Base-by-base conservation (phyloP, 2,797 vertebrate species). In the Gambusia yucatana region DNA sequence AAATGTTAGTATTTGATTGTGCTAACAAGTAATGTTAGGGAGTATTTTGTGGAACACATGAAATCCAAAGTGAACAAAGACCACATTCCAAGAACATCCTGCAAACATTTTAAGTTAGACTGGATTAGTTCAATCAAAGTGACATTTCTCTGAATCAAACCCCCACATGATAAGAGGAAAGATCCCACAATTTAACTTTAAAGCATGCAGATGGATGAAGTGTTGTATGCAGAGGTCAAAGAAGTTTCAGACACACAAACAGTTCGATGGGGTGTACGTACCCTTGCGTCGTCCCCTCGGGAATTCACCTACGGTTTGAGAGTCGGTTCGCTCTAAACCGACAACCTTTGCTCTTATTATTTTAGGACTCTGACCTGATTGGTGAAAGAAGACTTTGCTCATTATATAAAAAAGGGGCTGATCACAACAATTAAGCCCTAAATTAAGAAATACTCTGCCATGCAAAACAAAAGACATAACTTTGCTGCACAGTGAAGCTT, bases 351-450 rank as follows among this genome's bases (percentile, higher is more conserved):
- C 96, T 97, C 98, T 98, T 98, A 98, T 98, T 98, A 98, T 97
- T 98, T 98, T 99, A 97, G 98, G 98, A 95, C 98, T 99, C 93
- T 99, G 98, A 99, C 98, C 98, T 99, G 95, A 96, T 96, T 96
- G 95, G 94, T 93, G 91, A 94, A 98, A 99, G 96, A 99, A 99
- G 96, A 99, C 96, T 97, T 94, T 80, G 95, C 97, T 97, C 95
- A 96, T 97, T 98, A 97, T 87, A 95, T 94, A 90, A 75, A 22
- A 57, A 57, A 73, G 92, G 79, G 82, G 94, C 93, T 75, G 87
- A 94, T 93, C 90, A 94, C 94, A 96, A 92, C 93, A 95, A 65
- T 84, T 87, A 25, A 84, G 46, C 79, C 86, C 88, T 73, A 65
- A 39, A 78, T 71, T 81, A 74, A 88, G 81, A 87, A 75, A 73